Evolutionary conservation across 2,113 vertebrate species (phyloP), one percentile per base, ranked within the genome.

Genomic region (Barbus barbus): DNA sequence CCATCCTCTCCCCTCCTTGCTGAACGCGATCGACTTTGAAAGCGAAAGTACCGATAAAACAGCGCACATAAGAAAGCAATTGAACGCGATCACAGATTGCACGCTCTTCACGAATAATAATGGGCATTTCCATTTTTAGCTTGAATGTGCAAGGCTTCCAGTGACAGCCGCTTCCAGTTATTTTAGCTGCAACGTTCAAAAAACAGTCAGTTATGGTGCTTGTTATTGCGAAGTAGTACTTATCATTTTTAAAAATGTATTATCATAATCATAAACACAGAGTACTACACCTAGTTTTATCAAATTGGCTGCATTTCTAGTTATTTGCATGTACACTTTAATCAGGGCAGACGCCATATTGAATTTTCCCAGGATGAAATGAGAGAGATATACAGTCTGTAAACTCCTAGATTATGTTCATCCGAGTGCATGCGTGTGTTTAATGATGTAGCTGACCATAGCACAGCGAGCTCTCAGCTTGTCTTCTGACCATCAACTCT

Each of bases 371-470:
- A 0, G 20, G 6, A 56, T 56, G 7, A 22, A 22, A 56, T 56
- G 38, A 9, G 51, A 13, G 1, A 51, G 48, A 51, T 20, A 16
- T 51, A 51, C 48, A 51, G 16, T 51, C 44, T 44, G 44, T 13
- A 51, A 51, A 5, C 5, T 51, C 16, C 4, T 16, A 51, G 48
- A 51, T 51, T 44, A 44, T n/a, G n/a, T n/a, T n/a, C n/a, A n/a
- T n/a, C 20, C n/a, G 16, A 38, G 31, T 6, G 18, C 4, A 14
- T 14, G 31, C 20, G 1, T 58, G 1, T 58, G 48, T 33, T 78
- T 38, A 78, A 78, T 78, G 75, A 78, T 78, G 46, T n/a, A 28
- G 46, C 73, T 76, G 46, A 76, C 73, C 73, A 76, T 22, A 48
- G 26, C 26, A 18, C 46, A 24, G 69, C 13, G 69, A 38, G 38